phyloP scores from a whole-genome alignment of 1,140 invertebrate species.

The Procambarus virginalis region DNA sequence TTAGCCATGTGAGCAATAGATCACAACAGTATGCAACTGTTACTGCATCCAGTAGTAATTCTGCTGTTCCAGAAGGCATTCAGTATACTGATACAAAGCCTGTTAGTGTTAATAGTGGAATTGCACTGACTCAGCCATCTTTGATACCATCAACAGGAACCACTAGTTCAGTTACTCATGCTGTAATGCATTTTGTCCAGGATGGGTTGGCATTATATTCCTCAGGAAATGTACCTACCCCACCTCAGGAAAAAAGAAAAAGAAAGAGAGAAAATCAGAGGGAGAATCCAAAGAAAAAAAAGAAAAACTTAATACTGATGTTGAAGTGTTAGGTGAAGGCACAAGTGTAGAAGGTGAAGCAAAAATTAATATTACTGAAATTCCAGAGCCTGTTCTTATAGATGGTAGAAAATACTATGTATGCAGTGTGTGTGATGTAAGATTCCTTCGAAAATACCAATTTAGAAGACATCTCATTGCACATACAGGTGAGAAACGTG shows the following conservation, averaged over 20 bases:
- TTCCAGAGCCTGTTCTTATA: slow-evolving; percentile 51
- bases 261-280: slow-evolving; percentile 52
- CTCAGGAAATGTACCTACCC: slow-evolving; percentile 10
- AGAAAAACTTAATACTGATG: not conserved
- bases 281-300: slow-evolving; percentile 35
- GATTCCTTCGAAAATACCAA: slow-evolving; percentile 60
- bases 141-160: slow-evolving; percentile 23
- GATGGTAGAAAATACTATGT: slow-evolving; percentile 56
- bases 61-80: slow-evolving; percentile 23
- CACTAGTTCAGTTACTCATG: slow-evolving; percentile 27
- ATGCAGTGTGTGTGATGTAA: slow-evolving; percentile 43
- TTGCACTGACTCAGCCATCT: slow-evolving; percentile 29
- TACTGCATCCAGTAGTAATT: slow-evolving; percentile 17
- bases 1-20: slow-evolving; percentile 15
- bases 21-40: slow-evolving; percentile 44
- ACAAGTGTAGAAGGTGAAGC: slow-evolving; percentile 11
- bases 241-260: slow-evolving; percentile 49
- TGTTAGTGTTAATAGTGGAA: slow-evolving; percentile 17
- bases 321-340: slow-evolving; percentile 18
- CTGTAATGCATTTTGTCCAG: slow-evolving; percentile 46
- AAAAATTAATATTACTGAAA: slow-evolving; percentile 31
- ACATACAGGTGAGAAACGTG: slow-evolving; percentile 68
- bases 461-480: slow-evolving; percentile 65
- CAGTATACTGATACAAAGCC: slow-evolving; percentile 44
- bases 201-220: slow-evolving; percentile 31